Percentiles rank a stretch among this genome's conserved stretches.
Evolutionary conservation across 2,113 vertebrate genomes (phyloP).

Genomic region (Marcusenius ussheri): DNA sequence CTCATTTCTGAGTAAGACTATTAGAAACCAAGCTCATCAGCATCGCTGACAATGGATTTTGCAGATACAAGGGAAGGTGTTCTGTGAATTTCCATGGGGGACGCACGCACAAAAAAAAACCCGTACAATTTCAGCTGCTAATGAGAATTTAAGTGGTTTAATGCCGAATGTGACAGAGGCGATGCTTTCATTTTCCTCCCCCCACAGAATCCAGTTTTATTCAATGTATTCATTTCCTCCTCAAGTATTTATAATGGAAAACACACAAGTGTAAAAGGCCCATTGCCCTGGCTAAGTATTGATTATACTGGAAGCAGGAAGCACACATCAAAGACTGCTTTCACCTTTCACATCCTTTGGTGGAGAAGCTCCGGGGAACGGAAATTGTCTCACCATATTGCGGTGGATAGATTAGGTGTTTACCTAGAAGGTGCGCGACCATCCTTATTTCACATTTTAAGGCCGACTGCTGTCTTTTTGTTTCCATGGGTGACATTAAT

Average conservation of each 20-base stretch:
- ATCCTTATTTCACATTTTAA: not conserved
- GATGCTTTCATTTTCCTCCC: not conserved
- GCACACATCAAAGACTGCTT: slow-evolving; percentile 40
- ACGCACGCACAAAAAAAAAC: not conserved
- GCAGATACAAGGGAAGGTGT: not conserved
- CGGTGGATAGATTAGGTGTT: slow-evolving; percentile 17
- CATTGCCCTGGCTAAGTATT: slow-evolving; percentile 27
- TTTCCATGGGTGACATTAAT: not conserved
- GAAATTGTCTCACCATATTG: slow-evolving; percentile 22
- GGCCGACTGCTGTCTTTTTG: not conserved
- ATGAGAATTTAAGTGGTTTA: not conserved
- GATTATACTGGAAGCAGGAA: slow-evolving; percentile 36
- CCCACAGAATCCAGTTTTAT: not conserved
- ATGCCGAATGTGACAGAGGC: not conserved
- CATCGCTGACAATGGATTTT: not conserved
- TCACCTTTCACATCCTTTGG: slow-evolving; percentile 23
- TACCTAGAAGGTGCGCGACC: slow-evolving; percentile 8
- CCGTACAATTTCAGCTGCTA: not conserved
- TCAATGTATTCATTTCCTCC: not conserved
- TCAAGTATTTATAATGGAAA: slow-evolving; percentile 18
- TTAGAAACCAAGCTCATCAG: not conserved
- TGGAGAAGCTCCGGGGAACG: slow-evolving; percentile 4
- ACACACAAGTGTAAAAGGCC: slow-evolving; percentile 11
- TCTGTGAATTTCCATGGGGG: not conserved
- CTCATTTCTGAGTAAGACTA: not conserved